Evolutionary conservation across 2,888 invertebrate species (phyloP), one percentile per base, ranked within the genome.

Genomic region (Temnothorax rugatulus): DNA sequence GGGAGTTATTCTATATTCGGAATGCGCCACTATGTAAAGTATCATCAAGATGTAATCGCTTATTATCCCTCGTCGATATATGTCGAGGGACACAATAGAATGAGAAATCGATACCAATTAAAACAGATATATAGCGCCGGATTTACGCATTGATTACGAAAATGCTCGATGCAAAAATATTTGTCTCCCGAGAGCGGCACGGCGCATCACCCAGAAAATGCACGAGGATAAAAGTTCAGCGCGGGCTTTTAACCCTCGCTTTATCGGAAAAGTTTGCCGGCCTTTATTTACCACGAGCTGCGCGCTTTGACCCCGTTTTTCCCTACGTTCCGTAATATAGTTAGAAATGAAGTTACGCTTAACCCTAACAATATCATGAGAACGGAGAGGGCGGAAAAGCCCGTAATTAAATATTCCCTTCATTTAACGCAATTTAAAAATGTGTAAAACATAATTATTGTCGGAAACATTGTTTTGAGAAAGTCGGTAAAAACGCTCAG

Each of bases 281-380:
- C 73, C 73, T 81, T 81, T 81, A 81, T 81, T 81, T 81, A 81
- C 79, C 79, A 81, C 59, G 79, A 81, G 73, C 79, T 29, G 79
- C 74, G 73, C 79, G 79, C 79, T 81, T 81, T 81, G 73, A 81
- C 79, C 79, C 59, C 79, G 79, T 81, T 81, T 76, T 59, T 59
- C 79, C 57, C 79, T 71, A 71, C 79, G 79, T 81, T 71, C 79
- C 47, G 54, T 81, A 81, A 81, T 81, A 71, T 73, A 81, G 79
- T 81, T 81, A 71, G 79, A 81, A 81, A 81, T 81, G 79, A 81
- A 81, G 79, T 81, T 81, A 81, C 79, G 79, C 79, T 81, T 81
- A 73, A 73, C 73, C 79, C 73, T 81, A 73, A 71, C 79, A 54
- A 59, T 59, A 81, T 59, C 73, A 59, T 59, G 73, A 73, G 29